Evolutionary conservation across 1,140 invertebrate genomes (phyloP), one percentile per base, ranked within the genome.

Genomic region (Augochlora pura): DNA sequence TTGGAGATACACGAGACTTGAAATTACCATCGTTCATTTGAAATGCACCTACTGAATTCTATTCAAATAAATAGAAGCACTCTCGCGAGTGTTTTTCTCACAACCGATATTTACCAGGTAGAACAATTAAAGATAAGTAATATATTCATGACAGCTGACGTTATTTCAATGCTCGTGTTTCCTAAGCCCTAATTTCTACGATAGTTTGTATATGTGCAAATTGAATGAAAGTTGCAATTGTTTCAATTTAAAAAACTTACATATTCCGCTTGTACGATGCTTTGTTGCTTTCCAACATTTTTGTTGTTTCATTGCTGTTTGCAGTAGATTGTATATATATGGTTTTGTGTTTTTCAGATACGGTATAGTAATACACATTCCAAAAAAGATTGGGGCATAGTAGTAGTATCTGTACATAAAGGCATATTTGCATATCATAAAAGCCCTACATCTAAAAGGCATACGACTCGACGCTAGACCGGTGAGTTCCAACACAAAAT

Each of bases 401-500:
- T 80, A 46, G 2, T 80, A 67, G 49, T 54, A 57, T 73, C 39
- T 38, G 42, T 65, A 63, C 52, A 62, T 57, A 71, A 7, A 42
- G 69, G 69, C 69, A 72, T 57, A 78, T 75, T 27, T 82, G 25
- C 18, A 57, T 79, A 71, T n/a, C 32, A 54, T 69, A 80, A 74
- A 80, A 75, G 70, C 71, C 77, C 60, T 70, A 82, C 81, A 75
- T 57, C 76, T 78, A 72, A 78, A 78, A 78, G 76, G 65, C 64
- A 77, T 80, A 80, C 65, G 69, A 75, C 73, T 73, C 85, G 82
- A 80, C 89, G 87, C 83, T 85, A 90, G 86, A 91, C 86, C 86
- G 91, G 91, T 93, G 91, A 92, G 91, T 93, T 92, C 80, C 90
- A 86, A 91, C 86, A 90, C 91, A 92, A 91, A 93, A 93, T 92